These are phyloP conservation scores for Atrina japonica DNA, from an alignment of 2,888 invertebrate genomes.

Conservation along the genomic window DNA sequence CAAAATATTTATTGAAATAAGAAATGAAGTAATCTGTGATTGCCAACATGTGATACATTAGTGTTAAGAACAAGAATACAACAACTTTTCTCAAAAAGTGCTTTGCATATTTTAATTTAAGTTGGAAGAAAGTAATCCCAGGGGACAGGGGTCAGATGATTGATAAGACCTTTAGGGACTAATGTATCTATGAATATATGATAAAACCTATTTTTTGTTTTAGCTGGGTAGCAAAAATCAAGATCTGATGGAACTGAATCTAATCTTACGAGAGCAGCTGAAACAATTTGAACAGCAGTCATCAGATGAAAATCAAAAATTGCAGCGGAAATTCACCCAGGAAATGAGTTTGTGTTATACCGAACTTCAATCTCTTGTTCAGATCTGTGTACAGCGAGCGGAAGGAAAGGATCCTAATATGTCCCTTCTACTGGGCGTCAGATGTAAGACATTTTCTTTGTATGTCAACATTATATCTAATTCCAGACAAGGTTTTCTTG, in stretches of 20 bases:
- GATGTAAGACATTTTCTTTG: slow-evolving; percentile 68
- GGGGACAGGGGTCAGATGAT: no score
- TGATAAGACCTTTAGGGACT: no score
- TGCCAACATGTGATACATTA: no score
- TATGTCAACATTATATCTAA: no score
- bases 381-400: slow-evolving; percentile 74
- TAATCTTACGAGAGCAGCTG: slow-evolving; percentile 68
- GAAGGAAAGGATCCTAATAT: slow-evolving; percentile 77
- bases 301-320: slow-evolving; percentile 62
- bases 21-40: no score
- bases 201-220: background rate
- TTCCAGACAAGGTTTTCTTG: no score
- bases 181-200: background rate
- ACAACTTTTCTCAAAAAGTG: no score
- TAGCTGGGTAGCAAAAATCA: slow-evolving; percentile 74
- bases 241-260: slow-evolving; percentile 72
- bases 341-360: slow-evolving; percentile 74
- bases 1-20: no score
- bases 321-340: slow-evolving; percentile 69
- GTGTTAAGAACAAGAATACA: no score
- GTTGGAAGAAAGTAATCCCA: no score
- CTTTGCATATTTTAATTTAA: no score
- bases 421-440: slow-evolving; percentile 72
- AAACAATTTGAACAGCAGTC: slow-evolving; percentile 65
- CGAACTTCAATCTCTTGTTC: slow-evolving; percentile 74